Evolutionary conservation across 2,797 vertebrate genomes (phyloP).

Genomic region (Chrosomus eos): DNA sequence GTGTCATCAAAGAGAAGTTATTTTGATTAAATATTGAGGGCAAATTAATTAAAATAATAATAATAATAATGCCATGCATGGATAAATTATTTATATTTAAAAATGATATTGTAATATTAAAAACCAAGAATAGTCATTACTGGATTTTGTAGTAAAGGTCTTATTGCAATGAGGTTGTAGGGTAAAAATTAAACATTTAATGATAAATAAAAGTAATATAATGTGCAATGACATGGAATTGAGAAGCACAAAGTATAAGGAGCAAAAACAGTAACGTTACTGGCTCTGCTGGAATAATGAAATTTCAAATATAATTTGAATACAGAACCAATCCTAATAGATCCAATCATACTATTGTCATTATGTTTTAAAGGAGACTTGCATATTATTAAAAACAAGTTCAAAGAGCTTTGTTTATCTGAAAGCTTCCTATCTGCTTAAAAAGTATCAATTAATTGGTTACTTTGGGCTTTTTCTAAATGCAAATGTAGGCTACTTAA

Average conservation of each 20-base stretch:
- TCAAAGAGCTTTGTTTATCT: background rate
- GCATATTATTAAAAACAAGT: background rate
- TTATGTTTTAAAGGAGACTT: background rate
- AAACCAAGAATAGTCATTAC: too few relatives aligned
- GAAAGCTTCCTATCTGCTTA: background rate
- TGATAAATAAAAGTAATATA: background rate
- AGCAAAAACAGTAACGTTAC: background rate
- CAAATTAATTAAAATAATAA: background rate
- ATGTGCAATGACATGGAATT: background rate
- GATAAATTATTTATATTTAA: background rate
- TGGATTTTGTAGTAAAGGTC: background rate
- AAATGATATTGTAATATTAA: background rate
- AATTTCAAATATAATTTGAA: background rate
- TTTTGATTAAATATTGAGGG: background rate
- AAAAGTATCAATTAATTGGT: background rate
- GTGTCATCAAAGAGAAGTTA: background rate
- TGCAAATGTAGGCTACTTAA: background rate
- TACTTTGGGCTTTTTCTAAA: background rate
- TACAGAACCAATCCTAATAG: too few relatives aligned
- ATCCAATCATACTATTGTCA: background rate
- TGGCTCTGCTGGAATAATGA: background rate
- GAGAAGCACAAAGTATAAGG: background rate
- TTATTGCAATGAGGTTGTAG: background rate
- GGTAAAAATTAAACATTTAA: background rate
- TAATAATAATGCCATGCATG: background rate